Evolutionary conservation across 2,888 invertebrate species (phyloP).

Genomic region (Metalampra italica): DNA sequence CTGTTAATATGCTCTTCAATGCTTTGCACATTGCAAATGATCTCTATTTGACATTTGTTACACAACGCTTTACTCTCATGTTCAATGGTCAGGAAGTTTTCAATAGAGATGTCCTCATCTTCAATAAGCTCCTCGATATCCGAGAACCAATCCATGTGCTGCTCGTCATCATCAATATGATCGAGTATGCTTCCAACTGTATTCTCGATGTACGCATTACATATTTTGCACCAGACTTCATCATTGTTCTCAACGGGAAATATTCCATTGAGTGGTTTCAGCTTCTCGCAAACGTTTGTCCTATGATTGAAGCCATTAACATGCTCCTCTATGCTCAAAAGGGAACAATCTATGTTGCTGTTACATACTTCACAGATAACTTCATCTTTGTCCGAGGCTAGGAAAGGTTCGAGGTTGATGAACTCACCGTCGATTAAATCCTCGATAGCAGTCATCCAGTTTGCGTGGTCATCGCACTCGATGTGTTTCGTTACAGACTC

Average conservation of each 20-base stretch:
- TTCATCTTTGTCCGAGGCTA: slow-evolving; percentile 42
- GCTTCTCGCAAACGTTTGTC: slow-evolving; percentile 38
- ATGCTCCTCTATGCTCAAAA: slow-evolving; percentile 43
- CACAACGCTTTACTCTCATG: slow-evolving; percentile 48
- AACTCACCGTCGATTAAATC: slow-evolving; percentile 54
- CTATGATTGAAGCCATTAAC: slow-evolving; percentile 47
- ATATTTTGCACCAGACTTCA: slow-evolving; percentile 53
- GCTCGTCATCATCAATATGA: slow-evolving; percentile 47
- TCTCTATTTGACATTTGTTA: slow-evolving; percentile 41
- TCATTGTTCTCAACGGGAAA: slow-evolving; percentile 39
- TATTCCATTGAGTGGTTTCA: slow-evolving; percentile 49
- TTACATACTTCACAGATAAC: slow-evolving; percentile 49
- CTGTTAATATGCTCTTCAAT: slow-evolving; percentile 47
- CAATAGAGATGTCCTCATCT: slow-evolving; percentile 40
- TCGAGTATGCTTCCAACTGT: slow-evolving; percentile 33
- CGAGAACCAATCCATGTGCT: slow-evolving; percentile 48
- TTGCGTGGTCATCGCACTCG: slow-evolving; percentile 43
- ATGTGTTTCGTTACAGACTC: slow-evolving; percentile 47
- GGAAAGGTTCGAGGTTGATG: slow-evolving; percentile 41
- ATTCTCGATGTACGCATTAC: slow-evolving; percentile 42
- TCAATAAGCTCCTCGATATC: slow-evolving; percentile 48
- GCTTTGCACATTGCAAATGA: slow-evolving; percentile 34
- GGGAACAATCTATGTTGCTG: slow-evolving; percentile 30
- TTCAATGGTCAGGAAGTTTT: slow-evolving; percentile 38
- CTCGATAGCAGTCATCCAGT: slow-evolving; percentile 50